Evolutionary conservation across 2,113 vertebrate genomes (phyloP).

Genomic region (Noctilio leporinus): DNA sequence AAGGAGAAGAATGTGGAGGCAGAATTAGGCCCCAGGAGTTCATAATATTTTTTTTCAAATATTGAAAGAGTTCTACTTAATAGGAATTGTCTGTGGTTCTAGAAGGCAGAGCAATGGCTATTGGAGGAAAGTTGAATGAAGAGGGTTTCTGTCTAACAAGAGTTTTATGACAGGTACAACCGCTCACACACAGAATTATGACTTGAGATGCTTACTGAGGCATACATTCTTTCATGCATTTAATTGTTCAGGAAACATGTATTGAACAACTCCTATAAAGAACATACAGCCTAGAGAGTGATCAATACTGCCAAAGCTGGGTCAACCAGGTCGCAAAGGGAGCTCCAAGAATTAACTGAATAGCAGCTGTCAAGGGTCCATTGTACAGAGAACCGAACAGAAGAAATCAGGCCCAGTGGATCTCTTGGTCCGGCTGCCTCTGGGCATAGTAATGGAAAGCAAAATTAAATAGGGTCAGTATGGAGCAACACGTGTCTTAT

Average conservation of each 20-base stretch:
- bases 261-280: not conserved
- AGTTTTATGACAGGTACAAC: not conserved
- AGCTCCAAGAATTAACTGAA: not conserved
- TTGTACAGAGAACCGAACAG: not conserved
- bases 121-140: not conserved
- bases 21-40: not conserved
- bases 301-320: not conserved
- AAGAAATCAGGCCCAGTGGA: not conserved
- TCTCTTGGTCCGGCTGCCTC: not conserved
- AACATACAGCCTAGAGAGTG: not conserved
- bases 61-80: not conserved
- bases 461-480: not conserved
- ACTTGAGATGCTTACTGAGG: not conserved
- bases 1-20: not conserved
- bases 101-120: not conserved
- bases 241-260: conserved; percentile 15
- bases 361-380: not conserved
- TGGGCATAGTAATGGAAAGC: not conserved
- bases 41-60: not conserved
- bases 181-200: not conserved
- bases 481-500: not conserved
- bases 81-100: not conserved
- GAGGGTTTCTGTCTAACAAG: not conserved
- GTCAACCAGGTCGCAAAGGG: not conserved
- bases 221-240: not conserved